Evolutionary conservation across 2,113 vertebrate species (phyloP), one percentile per base, ranked within the genome.

Genomic region (Nibea albiflora): DNA sequence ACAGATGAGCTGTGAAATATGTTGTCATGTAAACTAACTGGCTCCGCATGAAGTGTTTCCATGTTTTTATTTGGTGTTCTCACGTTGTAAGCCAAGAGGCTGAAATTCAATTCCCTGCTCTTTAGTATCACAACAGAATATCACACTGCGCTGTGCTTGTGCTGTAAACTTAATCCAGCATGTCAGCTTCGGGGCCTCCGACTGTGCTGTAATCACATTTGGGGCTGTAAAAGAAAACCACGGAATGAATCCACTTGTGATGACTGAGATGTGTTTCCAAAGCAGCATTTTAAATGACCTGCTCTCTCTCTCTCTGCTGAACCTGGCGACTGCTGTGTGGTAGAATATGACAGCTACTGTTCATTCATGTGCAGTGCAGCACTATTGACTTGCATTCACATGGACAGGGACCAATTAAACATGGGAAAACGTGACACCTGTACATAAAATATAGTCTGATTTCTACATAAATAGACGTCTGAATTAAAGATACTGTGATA

Each of bases 161-260:
- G 66, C 42, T 57, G 14, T 65, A 46, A 62, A 64, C 16, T 7
- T 83, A 80, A 81, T 81, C 56, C 42, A 50, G 56, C 66, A 17
- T 8, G n/a, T n/a, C 70, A 69, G 66, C 10, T 17, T 10, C 3
- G 44, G 44, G 46, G 20, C 20, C 26, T 73, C 54, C 6, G 4
- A 49, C n/a, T 74, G 58, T 76, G 62, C 17, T 77, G 35, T 17
- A 50, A 75, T 75, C 73, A 65, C 73, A 70, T 76, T 83, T 73
- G 68, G 28, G 42, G 50, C 19, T 58, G 24, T 28, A 74, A 12
- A 26, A 16, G 58, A 63, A 66, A 63, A 70, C 42, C 26, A 12
- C 24, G n/a, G 52, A n/a, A 35, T 26, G 54, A 71, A 75, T 58
- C 54, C 17, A 35, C 28, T 60, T 35, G 5, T 61, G 28, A 85